These are phyloP conservation scores for Pseudomyrmex concolor DNA, from an alignment of 1,140 invertebrate species.

Conservation along the genomic window DNA sequence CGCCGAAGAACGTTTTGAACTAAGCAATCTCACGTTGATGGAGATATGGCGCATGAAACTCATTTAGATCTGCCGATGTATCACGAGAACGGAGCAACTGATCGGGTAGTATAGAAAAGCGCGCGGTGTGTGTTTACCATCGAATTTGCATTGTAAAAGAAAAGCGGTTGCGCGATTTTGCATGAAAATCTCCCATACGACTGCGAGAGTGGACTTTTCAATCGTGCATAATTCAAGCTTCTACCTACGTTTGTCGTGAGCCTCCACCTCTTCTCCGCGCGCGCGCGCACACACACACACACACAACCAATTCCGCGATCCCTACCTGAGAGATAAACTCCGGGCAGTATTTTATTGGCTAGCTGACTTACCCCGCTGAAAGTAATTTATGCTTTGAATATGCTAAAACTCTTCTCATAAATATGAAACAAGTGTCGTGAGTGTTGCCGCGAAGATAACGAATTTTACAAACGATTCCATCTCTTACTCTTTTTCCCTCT, in stretches of 20 bases:
- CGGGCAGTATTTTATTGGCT: slow-evolving; percentile 80
- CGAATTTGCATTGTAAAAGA: slow-evolving; percentile 74
- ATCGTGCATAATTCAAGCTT: slow-evolving; percentile 74
- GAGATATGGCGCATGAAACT: slow-evolving; percentile 39
- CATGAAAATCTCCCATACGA: slow-evolving; percentile 62
- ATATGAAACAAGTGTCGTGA: slow-evolving; percentile 78
- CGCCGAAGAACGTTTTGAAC: slow-evolving; percentile 10
- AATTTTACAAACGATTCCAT: slow-evolving; percentile 77
- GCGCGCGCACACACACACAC: no score
- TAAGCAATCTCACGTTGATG: slow-evolving; percentile 28
- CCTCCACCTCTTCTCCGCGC: not conserved
- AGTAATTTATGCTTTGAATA: slow-evolving; percentile 83
- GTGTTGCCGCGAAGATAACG: slow-evolving; percentile 75
- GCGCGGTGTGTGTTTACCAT: slow-evolving; percentile 60
- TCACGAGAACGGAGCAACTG: slow-evolving; percentile 16
- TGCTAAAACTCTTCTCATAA: slow-evolving; percentile 82
- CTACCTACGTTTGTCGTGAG: slow-evolving; percentile 24
- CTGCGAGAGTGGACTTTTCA: slow-evolving; percentile 52
- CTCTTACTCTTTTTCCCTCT: slow-evolving; percentile 34
- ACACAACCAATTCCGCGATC: not conserved
- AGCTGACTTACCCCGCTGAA: slow-evolving; percentile 79
- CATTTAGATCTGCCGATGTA: slow-evolving; percentile 43
- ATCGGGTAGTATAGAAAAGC: slow-evolving; percentile 51
- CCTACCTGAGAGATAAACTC: slow-evolving; percentile 74
- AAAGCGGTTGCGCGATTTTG: slow-evolving; percentile 65